Conservation (phyloP, 2,888 invertebrate genomes). For the Anorthoa munda region DNA sequence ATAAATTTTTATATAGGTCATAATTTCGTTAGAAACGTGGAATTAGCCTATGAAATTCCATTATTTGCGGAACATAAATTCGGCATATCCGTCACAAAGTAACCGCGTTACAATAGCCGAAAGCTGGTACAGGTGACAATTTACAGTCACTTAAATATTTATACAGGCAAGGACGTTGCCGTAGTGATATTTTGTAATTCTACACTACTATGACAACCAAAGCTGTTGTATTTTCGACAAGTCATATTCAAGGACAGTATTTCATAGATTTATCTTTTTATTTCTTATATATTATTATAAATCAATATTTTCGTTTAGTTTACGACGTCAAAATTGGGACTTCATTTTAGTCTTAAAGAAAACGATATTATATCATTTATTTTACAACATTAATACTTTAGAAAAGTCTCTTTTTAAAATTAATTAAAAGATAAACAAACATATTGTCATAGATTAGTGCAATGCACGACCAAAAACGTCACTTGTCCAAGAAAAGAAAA, state of each 20-base stretch:
- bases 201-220: slow-evolving; percentile 15
- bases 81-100: background rate
- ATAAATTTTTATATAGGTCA: background rate
- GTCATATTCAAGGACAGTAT: background rate
- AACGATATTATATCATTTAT: too few species aligned
- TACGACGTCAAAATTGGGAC: background rate
- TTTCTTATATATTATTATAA: background rate
- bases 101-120: background rate
- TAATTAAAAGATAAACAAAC: background rate
- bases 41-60: background rate
- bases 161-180: slow-evolving; percentile 41
- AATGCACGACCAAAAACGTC: background rate
- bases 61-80: background rate
- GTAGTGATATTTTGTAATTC: slow-evolving; percentile 16
- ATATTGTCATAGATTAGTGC: background rate
- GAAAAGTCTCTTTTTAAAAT: background rate
- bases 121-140: slow-evolving; percentile 23
- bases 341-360: background rate
- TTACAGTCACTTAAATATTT: slow-evolving; percentile 50
- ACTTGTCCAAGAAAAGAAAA: background rate
- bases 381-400: background rate
- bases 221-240: background rate
- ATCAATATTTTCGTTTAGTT: background rate
- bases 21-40: background rate
- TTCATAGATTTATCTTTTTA: background rate